Percentiles rank a stretch among this genome's conserved stretches.
These are phyloP conservation scores for Drosophila trichaetosa DNA, from an alignment of 2,888 invertebrate genomes.

Conservation along the genomic window DNA sequence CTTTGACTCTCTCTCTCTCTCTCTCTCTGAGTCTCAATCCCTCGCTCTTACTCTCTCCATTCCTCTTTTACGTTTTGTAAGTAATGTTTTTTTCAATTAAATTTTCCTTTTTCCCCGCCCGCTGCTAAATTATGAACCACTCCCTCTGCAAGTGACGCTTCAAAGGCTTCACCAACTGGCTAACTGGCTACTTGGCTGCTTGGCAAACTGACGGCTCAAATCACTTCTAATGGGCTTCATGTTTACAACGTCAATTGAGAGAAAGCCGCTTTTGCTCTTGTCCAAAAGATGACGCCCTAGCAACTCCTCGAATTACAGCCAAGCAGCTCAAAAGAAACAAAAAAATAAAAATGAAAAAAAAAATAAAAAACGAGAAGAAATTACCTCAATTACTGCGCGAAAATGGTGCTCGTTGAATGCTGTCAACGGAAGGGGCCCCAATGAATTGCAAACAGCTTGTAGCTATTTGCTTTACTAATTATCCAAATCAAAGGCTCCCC, in stretches of 20 bases:
- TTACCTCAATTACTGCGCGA: constrained; percentile 78
- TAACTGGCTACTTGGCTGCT: constrained; percentile 35
- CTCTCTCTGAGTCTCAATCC: background rate
- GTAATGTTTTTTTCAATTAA: constrained; percentile 77
- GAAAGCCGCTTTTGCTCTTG: constrained; percentile 75
- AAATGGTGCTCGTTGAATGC: constrained; percentile 35
- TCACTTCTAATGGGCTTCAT: constrained; percentile 81
- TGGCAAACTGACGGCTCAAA: constrained; percentile 70
- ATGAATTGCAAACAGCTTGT: constrained; percentile 79
- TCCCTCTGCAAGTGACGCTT: constrained; percentile 50
- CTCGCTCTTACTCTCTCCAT: background rate
- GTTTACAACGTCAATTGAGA: constrained; percentile 83
- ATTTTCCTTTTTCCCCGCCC: constrained; percentile 57
- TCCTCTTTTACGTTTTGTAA: constrained; percentile 6
- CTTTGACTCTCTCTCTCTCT: constrained; percentile 3
- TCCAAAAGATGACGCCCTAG: constrained; percentile 54
- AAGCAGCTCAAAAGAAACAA: constrained; percentile 25
- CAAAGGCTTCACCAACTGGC: constrained; percentile 67
- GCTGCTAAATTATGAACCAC: constrained; percentile 68
- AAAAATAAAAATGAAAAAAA: constrained; percentile 1
- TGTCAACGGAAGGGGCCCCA: constrained; percentile 50
- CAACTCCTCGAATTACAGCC: constrained; percentile 56
- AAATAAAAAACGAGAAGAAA: constrained; percentile 55
- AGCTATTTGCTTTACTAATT: constrained; percentile 83
- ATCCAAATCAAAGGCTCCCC: constrained; percentile 75